Conservation (phyloP, 2,797 vertebrate genomes). For the Hydrocynus forskahlii region DNA sequence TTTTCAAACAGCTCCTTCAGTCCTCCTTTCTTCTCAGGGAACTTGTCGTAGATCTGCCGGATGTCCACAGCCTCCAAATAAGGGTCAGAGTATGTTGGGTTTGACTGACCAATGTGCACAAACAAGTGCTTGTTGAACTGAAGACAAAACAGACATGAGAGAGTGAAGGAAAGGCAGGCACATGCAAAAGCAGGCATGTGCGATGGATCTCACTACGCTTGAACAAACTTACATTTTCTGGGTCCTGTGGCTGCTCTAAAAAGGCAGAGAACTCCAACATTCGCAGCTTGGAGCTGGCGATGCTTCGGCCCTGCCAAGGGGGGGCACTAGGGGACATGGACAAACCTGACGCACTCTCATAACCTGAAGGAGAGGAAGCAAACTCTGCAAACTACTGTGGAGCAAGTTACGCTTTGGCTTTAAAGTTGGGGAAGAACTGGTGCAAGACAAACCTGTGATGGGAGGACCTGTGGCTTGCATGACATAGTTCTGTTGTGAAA, state of each 20-base stretch:
- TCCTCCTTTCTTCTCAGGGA: conserved; percentile 95
- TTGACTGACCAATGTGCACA: conserved; percentile 93
- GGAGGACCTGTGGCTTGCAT: conserved; percentile 85
- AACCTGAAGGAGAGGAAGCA: conserved; percentile 75
- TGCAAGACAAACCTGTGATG: conserved; percentile 81
- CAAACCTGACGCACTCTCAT: conserved; percentile 84
- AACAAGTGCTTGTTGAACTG: conserved; percentile 97
- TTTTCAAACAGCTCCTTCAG: conserved; percentile 95
- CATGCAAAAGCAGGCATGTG: neutral
- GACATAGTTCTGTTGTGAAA: conserved; percentile 90
- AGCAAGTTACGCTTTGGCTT: neutral
- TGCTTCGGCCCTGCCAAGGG: conserved; percentile 90
- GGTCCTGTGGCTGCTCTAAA: conserved; percentile 91
- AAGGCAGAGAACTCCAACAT: conserved; percentile 96
- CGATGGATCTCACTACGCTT: no score
- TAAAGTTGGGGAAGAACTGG: neutral
- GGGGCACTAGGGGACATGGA: conserved; percentile 83
- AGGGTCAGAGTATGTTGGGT: conserved; percentile 88
- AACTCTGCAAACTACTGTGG: neutral
- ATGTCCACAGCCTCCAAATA: conserved; percentile 95
- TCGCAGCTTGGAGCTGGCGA: conserved; percentile 91
- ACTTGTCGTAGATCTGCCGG: conserved; percentile 97
- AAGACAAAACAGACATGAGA: conserved; percentile 39
- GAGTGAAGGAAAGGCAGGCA: conserved; percentile 23
- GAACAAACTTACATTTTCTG: conserved; percentile 83